Evolutionary conservation across 2,113 vertebrate species (phyloP), one percentile per base, ranked within the genome.

Genomic region (Phainopepla nitens): DNA sequence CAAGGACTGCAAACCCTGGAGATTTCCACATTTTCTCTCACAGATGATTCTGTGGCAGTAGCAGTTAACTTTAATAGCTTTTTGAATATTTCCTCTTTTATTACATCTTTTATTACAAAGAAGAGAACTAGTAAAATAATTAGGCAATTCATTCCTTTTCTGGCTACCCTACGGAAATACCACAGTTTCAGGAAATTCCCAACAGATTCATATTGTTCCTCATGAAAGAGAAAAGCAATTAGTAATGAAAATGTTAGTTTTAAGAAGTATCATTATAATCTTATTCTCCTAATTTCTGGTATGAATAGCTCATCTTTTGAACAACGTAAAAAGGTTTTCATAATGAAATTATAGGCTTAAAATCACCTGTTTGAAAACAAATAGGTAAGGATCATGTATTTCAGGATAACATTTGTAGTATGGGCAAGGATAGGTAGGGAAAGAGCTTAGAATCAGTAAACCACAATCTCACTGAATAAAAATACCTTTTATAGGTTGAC

Each of bases 201-300:
- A 73, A 70, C 11, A 82, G 92, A 92, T 72, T 90, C 61, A 58
- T 75, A 93, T 84, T 96, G 88, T 92, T 90, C 41, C 49, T 88
- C 64, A 71, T 64, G 65, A 92, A 90, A 95, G 44, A 58, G 31
- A 94, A 90, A 90, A 61, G 60, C 75, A 90, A 90, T 94, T 95
- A 96, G 68, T 68, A 96, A 93, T 61, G 61, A 94, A 97, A 96
- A 93, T 64, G 72, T 93, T 95, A 89, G 71, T 87, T 95, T 94
- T 93, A 89, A 64, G 50, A 78, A 92, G 64, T 90, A 89, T 41
- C 80, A 87, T 94, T 95, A 89, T 23, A 76, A 78, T 90, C 36
- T 71, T 78, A 75, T 45, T 93, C 86, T 87, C 31, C 50, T 81
- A 69, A 89, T 91, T 95, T 89, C 54, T 77, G 11, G 86, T 83